These are phyloP conservation scores for Tapirus terrestris DNA, from an alignment of 2,113 vertebrate genomes.

Conservation along the genomic window DNA sequence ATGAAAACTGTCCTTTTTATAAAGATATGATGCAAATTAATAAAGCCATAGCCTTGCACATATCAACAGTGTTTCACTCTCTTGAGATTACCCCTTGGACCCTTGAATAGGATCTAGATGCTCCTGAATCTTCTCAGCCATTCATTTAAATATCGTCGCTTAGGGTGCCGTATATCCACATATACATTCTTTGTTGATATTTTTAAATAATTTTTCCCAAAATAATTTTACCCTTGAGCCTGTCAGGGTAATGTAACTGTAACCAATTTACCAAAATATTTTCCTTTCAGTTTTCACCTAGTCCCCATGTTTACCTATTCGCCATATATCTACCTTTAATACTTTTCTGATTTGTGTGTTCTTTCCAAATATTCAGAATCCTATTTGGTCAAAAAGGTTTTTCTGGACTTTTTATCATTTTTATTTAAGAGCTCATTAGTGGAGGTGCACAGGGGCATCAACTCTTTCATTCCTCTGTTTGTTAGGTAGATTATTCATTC, in stretches of 20 bases:
- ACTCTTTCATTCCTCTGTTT: neutral
- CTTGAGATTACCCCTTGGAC: too few relatives aligned
- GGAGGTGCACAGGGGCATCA: neutral
- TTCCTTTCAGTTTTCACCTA: neutral
- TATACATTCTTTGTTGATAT: neutral
- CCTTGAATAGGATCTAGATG: neutral
- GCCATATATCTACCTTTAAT: neutral
- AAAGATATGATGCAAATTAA: neutral
- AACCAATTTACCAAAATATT: neutral
- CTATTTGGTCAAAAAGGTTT: too few relatives aligned
- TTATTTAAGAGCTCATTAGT: neutral
- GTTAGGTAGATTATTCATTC: neutral
- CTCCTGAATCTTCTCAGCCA: neutral
- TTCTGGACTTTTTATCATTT: neutral
- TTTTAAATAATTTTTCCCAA: neutral
- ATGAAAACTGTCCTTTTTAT: neutral
- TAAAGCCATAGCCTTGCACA: neutral
- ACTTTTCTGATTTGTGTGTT: neutral
- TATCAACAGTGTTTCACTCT: rapidly evolving
- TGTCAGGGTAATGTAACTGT: neutral
- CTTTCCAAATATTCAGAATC: neutral
- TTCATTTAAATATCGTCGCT: neutral
- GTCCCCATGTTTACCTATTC: neutral
- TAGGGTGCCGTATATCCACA: too few relatives aligned
- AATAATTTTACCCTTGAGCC: neutral